Evolutionary conservation across 2,888 invertebrate genomes (phyloP).

Genomic region (Leptodirus hochenwartii): DNA sequence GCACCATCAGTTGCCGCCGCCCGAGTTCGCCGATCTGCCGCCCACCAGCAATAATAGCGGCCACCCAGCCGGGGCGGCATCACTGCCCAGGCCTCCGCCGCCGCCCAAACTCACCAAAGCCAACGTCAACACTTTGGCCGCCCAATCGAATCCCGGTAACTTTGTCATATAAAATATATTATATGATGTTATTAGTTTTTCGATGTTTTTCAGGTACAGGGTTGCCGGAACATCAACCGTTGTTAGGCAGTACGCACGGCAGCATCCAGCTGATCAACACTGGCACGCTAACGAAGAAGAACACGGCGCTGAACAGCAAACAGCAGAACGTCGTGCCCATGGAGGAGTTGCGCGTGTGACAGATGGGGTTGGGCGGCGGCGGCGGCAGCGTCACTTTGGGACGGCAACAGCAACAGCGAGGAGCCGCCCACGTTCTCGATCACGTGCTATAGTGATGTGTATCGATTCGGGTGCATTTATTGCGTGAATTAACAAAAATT

Average conservation of each 20-base stretch:
- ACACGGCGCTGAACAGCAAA: slow-evolving; percentile 44
- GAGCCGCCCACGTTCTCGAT: too few species aligned
- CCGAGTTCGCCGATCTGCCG: slow-evolving; percentile 67
- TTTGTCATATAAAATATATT: too few species aligned
- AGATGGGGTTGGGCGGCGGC: too few species aligned
- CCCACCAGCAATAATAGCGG: slow-evolving; percentile 38
- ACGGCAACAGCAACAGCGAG: too few species aligned
- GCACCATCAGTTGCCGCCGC: slow-evolving; percentile 64
- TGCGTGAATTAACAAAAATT: too few species aligned
- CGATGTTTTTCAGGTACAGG: too few species aligned
- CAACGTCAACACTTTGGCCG: slow-evolving; percentile 29
- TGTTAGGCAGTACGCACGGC: slow-evolving; percentile 37
- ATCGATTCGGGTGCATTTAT: too few species aligned
- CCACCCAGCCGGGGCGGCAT: slow-evolving; percentile 21
- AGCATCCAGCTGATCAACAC: slow-evolving; percentile 64
- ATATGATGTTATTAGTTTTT: too few species aligned
- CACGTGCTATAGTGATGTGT: too few species aligned
- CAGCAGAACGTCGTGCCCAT: slow-evolving; percentile 34
- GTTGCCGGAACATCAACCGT: slow-evolving; percentile 47
- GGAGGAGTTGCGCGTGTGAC: slow-evolving; percentile 78
- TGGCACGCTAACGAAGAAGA: slow-evolving; percentile 59
- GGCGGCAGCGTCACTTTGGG: too few species aligned
- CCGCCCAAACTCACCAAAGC: slow-evolving; percentile 43
- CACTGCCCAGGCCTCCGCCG: slow-evolving; percentile 54
- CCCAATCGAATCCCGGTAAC: too few species aligned